These are phyloP conservation scores for Willowsia nigromaculata DNA, from an alignment of 2,888 invertebrate species.

Conservation along the genomic window DNA sequence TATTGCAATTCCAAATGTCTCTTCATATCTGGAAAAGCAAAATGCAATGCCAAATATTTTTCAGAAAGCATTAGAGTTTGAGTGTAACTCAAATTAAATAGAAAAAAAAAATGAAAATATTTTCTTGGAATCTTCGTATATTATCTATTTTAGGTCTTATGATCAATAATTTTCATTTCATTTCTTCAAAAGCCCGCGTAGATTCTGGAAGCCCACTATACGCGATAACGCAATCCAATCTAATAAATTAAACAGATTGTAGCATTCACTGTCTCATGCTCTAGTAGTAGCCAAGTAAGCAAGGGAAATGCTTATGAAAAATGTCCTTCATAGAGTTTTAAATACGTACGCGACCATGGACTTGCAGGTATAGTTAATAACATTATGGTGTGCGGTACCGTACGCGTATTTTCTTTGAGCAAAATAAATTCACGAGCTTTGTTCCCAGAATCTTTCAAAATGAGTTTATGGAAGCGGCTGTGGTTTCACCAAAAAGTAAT, in stretches of 20 bases:
- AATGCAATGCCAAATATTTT: too few relatives aligned
- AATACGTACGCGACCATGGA: not conserved
- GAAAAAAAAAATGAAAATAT: not conserved
- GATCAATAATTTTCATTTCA: too few relatives aligned
- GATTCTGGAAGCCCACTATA: too few relatives aligned
- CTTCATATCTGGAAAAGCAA: too few relatives aligned
- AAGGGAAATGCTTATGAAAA: not conserved
- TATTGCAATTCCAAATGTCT: too few relatives aligned
- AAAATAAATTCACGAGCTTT: not conserved
- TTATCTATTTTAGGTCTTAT: too few relatives aligned
- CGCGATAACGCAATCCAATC: too few relatives aligned
- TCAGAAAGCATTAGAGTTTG: too few relatives aligned
- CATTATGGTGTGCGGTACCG: not conserved
- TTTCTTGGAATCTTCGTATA: too few relatives aligned
- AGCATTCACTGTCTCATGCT: not conserved
- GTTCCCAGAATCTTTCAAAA: slow-evolving; percentile 7
- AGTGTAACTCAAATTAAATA: not conserved
- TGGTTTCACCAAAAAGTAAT: not conserved
- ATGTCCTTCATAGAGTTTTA: not conserved
- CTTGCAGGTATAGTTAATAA: not conserved
- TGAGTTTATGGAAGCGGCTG: not conserved
- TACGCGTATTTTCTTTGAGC: not conserved
- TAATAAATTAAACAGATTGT: not conserved
- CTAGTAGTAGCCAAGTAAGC: not conserved
- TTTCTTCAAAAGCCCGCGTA: too few relatives aligned